These are phyloP conservation scores for Upupa epops DNA, from an alignment of 2,113 vertebrate species.

Conservation along the genomic window DNA sequence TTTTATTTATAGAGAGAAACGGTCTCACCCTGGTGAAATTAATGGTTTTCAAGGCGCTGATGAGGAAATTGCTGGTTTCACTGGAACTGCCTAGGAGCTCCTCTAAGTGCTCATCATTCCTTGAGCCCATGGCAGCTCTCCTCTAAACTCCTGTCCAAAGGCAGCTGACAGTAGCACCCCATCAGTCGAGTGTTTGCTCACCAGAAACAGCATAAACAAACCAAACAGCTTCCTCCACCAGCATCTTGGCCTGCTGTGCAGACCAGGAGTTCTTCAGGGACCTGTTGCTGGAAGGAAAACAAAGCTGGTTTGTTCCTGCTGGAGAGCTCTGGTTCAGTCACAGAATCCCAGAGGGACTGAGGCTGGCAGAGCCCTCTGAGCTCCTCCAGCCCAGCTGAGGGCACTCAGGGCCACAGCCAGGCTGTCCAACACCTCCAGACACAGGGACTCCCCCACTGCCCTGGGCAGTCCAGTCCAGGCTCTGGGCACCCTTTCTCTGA, in stretches of 20 bases:
- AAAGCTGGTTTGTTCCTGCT: background rate
- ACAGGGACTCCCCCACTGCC: too few species aligned
- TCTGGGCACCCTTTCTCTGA: too few species aligned
- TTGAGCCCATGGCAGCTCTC: background rate
- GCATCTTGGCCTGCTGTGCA: background rate
- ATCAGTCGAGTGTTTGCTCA: background rate
- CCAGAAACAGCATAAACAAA: background rate
- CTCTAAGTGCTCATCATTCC: background rate
- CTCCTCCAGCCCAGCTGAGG: too few species aligned
- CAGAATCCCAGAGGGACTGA: too few species aligned
- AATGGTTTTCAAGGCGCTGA: slow-evolving; percentile 15
- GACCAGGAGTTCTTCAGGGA: background rate
- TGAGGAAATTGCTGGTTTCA: slow-evolving; percentile 32
- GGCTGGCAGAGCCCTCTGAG: too few species aligned
- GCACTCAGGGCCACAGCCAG: too few species aligned
- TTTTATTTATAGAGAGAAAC: slow-evolving; percentile 28
- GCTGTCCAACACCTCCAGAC: too few species aligned
- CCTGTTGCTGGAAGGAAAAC: background rate
- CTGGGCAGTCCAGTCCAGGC: too few species aligned
- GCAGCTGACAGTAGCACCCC: background rate
- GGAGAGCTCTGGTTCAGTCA: background rate
- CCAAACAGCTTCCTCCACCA: background rate
- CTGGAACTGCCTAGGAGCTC: background rate
- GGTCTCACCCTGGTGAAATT: background rate
- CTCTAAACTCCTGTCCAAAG: background rate